Percentiles rank a stretch among this genome's conserved stretches.
Conservation (phyloP, 2,888 invertebrate genomes). For the Andrena chrysosceles region DNA sequence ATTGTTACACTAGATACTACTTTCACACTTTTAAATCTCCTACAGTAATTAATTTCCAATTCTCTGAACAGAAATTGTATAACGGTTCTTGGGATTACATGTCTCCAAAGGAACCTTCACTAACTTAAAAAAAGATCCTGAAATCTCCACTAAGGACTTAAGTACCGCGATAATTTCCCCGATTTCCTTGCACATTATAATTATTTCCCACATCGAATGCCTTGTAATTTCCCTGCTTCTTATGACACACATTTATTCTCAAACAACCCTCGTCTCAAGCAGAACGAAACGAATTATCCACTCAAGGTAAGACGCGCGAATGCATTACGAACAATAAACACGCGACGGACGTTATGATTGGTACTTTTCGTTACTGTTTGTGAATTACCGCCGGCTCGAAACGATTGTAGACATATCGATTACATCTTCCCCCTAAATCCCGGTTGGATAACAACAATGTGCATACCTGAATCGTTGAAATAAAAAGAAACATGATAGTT, state of each 20-base stretch:
- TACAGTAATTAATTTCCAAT: not conserved
- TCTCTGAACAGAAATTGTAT: no score
- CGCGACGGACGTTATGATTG: constrained; percentile 37
- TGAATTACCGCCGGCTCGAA: not conserved
- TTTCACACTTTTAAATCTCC: not conserved
- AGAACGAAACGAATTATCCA: constrained; percentile 45
- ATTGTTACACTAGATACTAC: not conserved
- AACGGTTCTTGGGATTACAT: not conserved
- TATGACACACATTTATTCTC: not conserved
- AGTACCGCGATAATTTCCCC: not conserved
- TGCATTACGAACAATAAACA: constrained; percentile 54
- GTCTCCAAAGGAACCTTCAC: no score
- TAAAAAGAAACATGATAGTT: not conserved
- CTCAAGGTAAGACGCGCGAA: constrained; percentile 49
- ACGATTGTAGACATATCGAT: not conserved
- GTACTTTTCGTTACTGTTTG: constrained; percentile 19
- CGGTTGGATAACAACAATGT: not conserved
- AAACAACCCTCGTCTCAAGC: not conserved
- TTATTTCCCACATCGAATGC: no score
- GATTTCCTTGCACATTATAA: not conserved
- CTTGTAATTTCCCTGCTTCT: not conserved
- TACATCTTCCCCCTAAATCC: not conserved
- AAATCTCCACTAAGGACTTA: not conserved
- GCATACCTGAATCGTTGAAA: not conserved
- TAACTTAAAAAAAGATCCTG: not conserved